Base-by-base conservation (phyloP, 1,140 invertebrate species). In the Drosophila suzukii region DNA sequence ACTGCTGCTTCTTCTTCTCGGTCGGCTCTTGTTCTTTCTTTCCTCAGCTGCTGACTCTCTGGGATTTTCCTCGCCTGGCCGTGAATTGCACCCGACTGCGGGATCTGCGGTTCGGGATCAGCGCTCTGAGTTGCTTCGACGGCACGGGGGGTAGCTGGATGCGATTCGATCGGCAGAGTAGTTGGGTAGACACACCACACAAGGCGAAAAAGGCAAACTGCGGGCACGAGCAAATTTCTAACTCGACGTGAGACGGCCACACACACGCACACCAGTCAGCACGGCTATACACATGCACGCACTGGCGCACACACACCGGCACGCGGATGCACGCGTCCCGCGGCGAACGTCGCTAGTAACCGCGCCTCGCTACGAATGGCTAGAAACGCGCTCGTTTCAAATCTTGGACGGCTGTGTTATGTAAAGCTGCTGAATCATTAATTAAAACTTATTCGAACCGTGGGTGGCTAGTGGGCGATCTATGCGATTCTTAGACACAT, bases 191-290 rank as follows among this genome's bases (percentile, higher is more conserved):
- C 70, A 75, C 67, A 75, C 63, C 81, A 79, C 76, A 79, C 76
- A 80, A 73, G 43, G 60, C 75, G 55, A 81, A 70, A 70, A 70
- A 55, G 61, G 78, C 63, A 58, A 49, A 67, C 66, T 63, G 66
- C 81, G 55, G 77, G 59, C 81, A 84, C 77, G 81, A 85, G 81
- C 67, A 85, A 85, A 68, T 72, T 79, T 70, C 73, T 66, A 78
- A 76, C 66, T 83, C 74, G 75, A 84, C 63, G 75, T 75, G 79
- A 82, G 62, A 82, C 75, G 62, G 75, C 75, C 81, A 78, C 75
- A 59, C 56, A 76, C 46, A 34, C 30, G 5, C 49, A 49, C 61
- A 81, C 66, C 43, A 49, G 44, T 27, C 61, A 62, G 46, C 59
- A 63, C 57, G 63, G 67, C 55, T 53, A 77, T 67, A 66, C 68